Evolutionary conservation across 2,113 vertebrate genomes (phyloP).

Genomic region (Dipodomys spectabilis): DNA sequence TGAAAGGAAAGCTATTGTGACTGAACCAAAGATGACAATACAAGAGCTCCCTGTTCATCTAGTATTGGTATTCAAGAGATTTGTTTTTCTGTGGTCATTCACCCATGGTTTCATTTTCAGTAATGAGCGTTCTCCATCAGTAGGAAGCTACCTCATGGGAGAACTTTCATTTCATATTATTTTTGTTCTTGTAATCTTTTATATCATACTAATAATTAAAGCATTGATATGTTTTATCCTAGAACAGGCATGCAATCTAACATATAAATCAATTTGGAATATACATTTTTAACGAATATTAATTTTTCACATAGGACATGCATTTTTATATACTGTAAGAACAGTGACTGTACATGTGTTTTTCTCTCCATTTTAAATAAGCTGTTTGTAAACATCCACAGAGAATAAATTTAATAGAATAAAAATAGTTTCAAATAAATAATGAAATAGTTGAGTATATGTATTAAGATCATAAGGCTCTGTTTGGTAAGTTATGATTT

Average conservation of each 20-base stretch:
- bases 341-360: not conserved
- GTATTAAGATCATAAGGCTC: not conserved
- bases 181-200: not conserved
- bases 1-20: not conserved
- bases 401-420: conserved; percentile 21
- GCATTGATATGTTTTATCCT: not conserved
- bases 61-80: not conserved
- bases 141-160: not conserved
- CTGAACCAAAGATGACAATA: not conserved
- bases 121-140: not conserved
- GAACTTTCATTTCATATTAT: not conserved
- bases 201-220: not conserved
- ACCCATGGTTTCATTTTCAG: not conserved
- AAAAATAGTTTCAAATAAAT: not conserved
- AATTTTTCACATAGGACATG: not conserved
- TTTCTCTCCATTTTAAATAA: not conserved
- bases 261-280: not conserved
- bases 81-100: not conserved
- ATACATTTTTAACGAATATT: not conserved
- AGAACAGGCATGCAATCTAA: not conserved
- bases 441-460: conserved; percentile 23
- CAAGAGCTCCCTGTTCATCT: not conserved
- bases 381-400: conserved; percentile 25
- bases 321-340: not conserved
- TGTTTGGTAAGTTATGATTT: not conserved